phyloP scores from a whole-genome alignment of 2,113 vertebrate genomes.

The Paradoxurus hermaphroditus region DNA sequence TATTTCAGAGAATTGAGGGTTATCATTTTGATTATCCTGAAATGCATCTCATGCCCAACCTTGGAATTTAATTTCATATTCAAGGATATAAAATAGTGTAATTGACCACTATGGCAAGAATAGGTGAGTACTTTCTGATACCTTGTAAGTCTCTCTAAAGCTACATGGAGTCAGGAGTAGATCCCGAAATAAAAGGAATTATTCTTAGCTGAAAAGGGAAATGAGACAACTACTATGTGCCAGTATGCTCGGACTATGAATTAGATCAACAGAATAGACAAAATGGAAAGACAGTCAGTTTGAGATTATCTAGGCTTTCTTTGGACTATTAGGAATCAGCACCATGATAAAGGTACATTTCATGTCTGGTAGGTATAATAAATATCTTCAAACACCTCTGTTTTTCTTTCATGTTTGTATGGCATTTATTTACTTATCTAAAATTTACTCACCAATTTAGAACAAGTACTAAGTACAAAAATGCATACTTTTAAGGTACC shows the following conservation, averaged over 20 bases:
- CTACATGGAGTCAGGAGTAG: not conserved
- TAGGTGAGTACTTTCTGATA: not conserved
- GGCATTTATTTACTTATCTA: not conserved
- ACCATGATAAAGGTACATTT: not conserved
- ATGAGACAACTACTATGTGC: not conserved
- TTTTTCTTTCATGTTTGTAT: not conserved
- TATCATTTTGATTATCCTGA: not conserved
- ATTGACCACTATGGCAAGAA: not conserved
- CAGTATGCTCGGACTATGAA: not conserved
- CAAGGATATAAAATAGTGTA: not conserved
- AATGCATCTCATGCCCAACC: not conserved
- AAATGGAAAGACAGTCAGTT: not conserved
- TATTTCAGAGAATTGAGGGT: not conserved
- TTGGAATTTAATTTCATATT: not conserved
- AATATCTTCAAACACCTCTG: not conserved
- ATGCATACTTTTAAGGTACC: not conserved
- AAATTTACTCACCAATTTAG: slow-evolving; percentile 16
- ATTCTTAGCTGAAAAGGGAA: not conserved
- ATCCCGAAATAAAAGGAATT: not conserved
- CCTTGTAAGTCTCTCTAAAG: not conserved
- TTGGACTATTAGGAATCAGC: not conserved
- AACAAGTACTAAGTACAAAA: not conserved
- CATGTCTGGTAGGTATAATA: not conserved
- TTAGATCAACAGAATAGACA: not conserved
- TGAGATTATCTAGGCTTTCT: not conserved